Evolutionary conservation across 2,888 invertebrate species (phyloP).

Genomic region (Sarcophaga caerulescens): DNA sequence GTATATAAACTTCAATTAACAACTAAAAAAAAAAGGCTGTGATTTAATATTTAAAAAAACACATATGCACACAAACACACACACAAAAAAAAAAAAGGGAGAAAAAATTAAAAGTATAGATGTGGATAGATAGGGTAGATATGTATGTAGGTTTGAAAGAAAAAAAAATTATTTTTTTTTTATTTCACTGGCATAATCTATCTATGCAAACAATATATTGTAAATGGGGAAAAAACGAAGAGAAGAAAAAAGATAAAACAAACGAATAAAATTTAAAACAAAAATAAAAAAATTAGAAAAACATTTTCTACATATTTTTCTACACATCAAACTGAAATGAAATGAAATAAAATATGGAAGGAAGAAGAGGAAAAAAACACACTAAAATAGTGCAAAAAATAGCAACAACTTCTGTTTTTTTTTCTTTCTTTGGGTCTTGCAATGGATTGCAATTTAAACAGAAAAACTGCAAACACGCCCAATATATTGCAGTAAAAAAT

Average conservation of each 20-base stretch:
- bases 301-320: too few species aligned
- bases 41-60: too few species aligned
- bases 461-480: conserved; percentile 66
- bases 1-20: neutral
- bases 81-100: neutral
- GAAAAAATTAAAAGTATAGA: neutral
- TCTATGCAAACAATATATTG: neutral
- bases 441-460: conserved; percentile 63
- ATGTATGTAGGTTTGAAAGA: too few species aligned
- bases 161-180: too few species aligned
- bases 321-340: neutral
- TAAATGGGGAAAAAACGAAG: neutral
- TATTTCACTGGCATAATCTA: neutral
- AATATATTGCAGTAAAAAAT: conserved; percentile 67
- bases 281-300: neutral
- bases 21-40: too few species aligned
- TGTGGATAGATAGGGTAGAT: too few species aligned
- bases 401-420: conserved; percentile 13
- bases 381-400: conserved; percentile 25
- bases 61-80: too few species aligned
- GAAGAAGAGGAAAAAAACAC: neutral
- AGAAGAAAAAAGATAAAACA: neutral
- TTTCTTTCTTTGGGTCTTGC: conserved; percentile 19
- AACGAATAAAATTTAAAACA: conserved; percentile 18
- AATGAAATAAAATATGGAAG: too few species aligned